A percentile compares a stretch with the other conserved stretches of the same genome.
Evolutionary conservation across 2,888 invertebrate species (phyloP).

Genomic region (Autographa gamma): DNA sequence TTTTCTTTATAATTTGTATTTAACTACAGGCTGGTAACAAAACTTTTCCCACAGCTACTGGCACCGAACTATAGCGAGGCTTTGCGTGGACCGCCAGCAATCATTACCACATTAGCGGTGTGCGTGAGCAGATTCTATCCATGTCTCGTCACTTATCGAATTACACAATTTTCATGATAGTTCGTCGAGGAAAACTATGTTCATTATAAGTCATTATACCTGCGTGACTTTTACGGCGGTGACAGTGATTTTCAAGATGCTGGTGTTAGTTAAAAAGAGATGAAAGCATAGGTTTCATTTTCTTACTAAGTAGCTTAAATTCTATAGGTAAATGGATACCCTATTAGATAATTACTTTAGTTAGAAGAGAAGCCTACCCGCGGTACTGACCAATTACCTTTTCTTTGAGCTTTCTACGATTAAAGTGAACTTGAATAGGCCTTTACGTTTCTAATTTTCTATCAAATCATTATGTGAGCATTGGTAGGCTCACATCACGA

Average conservation of each 20-base stretch:
- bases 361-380: not conserved
- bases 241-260: not conserved
- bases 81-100: conserved; percentile 42
- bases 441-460: conserved; percentile 2
- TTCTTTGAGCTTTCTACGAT: not conserved
- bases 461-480: not conserved
- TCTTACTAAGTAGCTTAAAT: no score
- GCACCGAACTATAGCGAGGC: not conserved
- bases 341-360: not conserved
- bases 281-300: no score
- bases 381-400: not conserved
- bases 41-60: conserved; percentile 10
- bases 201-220: not conserved
- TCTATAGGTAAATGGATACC: no score
- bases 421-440: not conserved
- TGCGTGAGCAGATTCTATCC: conserved; percentile 36
- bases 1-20: not conserved
- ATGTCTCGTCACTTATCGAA: conserved; percentile 42
- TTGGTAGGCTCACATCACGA: no score
- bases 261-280: not conserved
- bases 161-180: conserved; percentile 35
- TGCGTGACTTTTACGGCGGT: not conserved
- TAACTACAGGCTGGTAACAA: conserved; percentile 9
- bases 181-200: conserved; percentile 21
- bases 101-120: conserved; percentile 48